Evolutionary conservation across 1,140 invertebrate genomes (phyloP).

Genomic region (Marisa cornuarietis): DNA sequence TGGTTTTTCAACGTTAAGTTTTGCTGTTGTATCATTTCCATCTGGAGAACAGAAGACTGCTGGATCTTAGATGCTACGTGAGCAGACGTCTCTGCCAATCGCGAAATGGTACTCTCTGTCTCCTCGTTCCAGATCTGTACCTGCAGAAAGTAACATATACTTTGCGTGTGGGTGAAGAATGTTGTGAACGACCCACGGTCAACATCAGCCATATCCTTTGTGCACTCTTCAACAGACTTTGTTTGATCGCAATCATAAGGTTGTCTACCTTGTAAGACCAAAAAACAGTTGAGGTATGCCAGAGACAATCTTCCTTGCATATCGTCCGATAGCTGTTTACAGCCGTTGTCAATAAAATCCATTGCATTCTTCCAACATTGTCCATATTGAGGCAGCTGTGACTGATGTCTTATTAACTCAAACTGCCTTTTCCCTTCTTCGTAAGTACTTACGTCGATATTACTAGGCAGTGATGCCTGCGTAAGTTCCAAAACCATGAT

Average conservation of each 20-base stretch:
- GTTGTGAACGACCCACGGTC: constrained; percentile 73
- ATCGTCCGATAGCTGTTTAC: constrained; percentile 72
- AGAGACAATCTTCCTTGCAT: constrained; percentile 73
- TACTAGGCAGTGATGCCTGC: background rate
- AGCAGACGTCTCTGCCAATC: constrained; percentile 65
- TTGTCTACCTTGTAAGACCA: constrained; percentile 71
- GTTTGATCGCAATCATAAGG: constrained; percentile 69
- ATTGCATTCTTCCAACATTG: constrained; percentile 74
- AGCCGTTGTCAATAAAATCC: constrained; percentile 69
- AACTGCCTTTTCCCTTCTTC: constrained; percentile 54
- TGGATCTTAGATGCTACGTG: constrained; percentile 69
- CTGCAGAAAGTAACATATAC: constrained; percentile 76
- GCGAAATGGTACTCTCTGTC: constrained; percentile 71
- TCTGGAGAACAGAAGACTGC: constrained; percentile 61
- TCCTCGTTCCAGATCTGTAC: constrained; percentile 75
- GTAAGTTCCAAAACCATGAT: background rate
- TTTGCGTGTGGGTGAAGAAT: constrained; percentile 77
- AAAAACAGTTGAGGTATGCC: constrained; percentile 75
- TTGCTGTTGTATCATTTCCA: constrained; percentile 68
- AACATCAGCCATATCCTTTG: constrained; percentile 70
- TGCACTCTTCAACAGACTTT: constrained; percentile 67
- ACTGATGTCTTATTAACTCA: constrained; percentile 48
- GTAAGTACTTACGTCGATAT: constrained; percentile 31
- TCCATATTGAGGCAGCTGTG: constrained; percentile 70
- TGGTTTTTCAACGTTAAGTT: constrained; percentile 71